Percentiles rank a stretch among this genome's conserved stretches.
Evolutionary conservation across 2,113 vertebrate genomes (phyloP).

Genomic region (Cricetomys ansorgei): DNA sequence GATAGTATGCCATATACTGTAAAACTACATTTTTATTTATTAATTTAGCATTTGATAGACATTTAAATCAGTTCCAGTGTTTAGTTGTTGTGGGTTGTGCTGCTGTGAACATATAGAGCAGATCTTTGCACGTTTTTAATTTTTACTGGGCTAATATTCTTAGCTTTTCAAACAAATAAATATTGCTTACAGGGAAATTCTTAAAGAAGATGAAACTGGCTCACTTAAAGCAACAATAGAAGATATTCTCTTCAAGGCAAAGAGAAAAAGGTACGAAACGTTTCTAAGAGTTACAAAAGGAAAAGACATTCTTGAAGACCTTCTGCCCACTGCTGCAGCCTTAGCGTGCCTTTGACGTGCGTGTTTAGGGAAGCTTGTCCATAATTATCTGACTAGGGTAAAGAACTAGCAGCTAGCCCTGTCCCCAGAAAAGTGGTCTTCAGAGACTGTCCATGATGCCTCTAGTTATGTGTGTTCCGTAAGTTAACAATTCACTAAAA

Average conservation of each 20-base stretch:
- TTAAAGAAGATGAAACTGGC: conserved; percentile 98
- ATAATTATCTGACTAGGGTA: neutral
- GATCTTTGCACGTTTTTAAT: conserved; percentile 35
- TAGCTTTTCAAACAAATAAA: conserved; percentile 57
- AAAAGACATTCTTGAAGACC: neutral
- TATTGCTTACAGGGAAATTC: conserved; percentile 91
- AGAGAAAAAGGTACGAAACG: conserved; percentile 92
- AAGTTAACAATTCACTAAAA: conserved; percentile 31
- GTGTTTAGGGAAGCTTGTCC: neutral
- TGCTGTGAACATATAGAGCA: neutral
- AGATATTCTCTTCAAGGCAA: conserved; percentile 96
- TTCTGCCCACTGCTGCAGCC: neutral
- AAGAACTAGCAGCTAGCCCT: neutral
- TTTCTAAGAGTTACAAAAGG: neutral
- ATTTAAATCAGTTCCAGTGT: conserved; percentile 26
- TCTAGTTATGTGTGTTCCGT: neutral
- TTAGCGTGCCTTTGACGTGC: neutral
- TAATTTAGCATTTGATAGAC: neutral
- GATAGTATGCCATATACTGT: neutral
- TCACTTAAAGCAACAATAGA: conserved; percentile 97
- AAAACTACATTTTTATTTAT: neutral
- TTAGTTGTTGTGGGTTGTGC: neutral
- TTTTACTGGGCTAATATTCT: conserved; percentile 26
- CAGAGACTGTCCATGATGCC: neutral
- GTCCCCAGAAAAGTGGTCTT: neutral